phyloP scores from a whole-genome alignment of 2,797 vertebrate species.

The Eptatretus atami region DNA sequence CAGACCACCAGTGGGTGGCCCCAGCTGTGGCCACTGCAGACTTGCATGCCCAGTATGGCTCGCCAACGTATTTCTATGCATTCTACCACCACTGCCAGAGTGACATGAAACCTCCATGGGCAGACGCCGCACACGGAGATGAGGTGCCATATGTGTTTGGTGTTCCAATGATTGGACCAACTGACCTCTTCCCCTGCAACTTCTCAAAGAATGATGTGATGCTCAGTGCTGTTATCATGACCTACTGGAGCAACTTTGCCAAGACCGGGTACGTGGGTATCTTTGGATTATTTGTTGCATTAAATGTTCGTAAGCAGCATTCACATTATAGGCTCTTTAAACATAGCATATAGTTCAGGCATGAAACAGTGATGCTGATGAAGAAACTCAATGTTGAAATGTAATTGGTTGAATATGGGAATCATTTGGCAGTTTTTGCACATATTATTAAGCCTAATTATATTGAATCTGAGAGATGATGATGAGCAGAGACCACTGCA shows the following conservation, averaged over 20 bases:
- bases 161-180: slow-evolving; percentile 85
- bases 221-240: slow-evolving; percentile 96
- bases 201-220: slow-evolving; percentile 97
- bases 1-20: slow-evolving; percentile 96
- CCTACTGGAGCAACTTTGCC: slow-evolving; percentile 98
- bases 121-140: slow-evolving; percentile 73
- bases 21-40: slow-evolving; percentile 81
- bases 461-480: too few species aligned
- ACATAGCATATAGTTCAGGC: too few species aligned
- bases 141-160: slow-evolving; percentile 94
- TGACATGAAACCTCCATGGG: slow-evolving; percentile 93
- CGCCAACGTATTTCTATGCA: slow-evolving; percentile 89
- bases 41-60: slow-evolving; percentile 76
- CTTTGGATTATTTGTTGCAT: too few species aligned
- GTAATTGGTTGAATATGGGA: too few species aligned
- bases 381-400: too few species aligned
- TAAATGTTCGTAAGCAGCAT: too few species aligned
- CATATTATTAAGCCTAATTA: too few species aligned
- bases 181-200: slow-evolving; percentile 89
- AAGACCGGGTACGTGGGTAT: slow-evolving; percentile 59
- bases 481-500: too few species aligned
- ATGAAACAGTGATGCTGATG: too few species aligned
- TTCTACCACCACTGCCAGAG: slow-evolving; percentile 99
- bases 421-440: too few species aligned
- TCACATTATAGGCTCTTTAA: too few species aligned